Evolutionary conservation across 1,140 invertebrate species (phyloP), one percentile per base, ranked within the genome.

Genomic region (Drepana arcuata): DNA sequence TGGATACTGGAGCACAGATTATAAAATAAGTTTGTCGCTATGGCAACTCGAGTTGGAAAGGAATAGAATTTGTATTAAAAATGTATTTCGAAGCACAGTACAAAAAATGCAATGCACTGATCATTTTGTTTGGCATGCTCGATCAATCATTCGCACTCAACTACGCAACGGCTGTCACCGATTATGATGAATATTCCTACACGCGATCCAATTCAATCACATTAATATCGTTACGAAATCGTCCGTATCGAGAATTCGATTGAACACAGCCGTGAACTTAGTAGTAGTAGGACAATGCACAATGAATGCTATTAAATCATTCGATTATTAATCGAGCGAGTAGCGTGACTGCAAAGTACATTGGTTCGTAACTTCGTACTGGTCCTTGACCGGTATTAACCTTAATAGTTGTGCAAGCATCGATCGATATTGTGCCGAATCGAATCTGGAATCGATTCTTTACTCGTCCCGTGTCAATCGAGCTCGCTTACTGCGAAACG

Each of bases 371-470:
- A n/a, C n/a, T n/a, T n/a, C n/a, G n/a, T n/a, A n/a, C 45, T 40
- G 65, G 59, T 64, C 69, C 72, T 69, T 77, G 69, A 73, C 62
- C 58, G 50, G 41, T 34, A 67, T 67, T 71, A 71, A 59, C 51
- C 56, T 52, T 39, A 23, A 58, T 43, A 16, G 49, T 77, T 75
- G 64, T 50, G 62, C 56, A 74, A 78, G 37, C 48, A 39, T 43
- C 28, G 33, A 55, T 48, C 63, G 61, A 60, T 65, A 63, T 56
- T 58, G 55, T 59, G 50, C 55, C 52, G 51, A 64, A 58, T 68
- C 55, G 53, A 58, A 64, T 70, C 46, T n/a, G 39, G 59, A 56
- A 67, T 63, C 59, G 62, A 57, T 57, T 54, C 47, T 67, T 62
- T 46, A 37, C 51, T 53, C 43, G 41, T 41, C 41, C 26, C 14